Percentiles rank a stretch among this genome's conserved stretches.
These are phyloP conservation scores for Trinectes maculatus DNA, from an alignment of 2,113 vertebrate genomes.

Conservation along the genomic window DNA sequence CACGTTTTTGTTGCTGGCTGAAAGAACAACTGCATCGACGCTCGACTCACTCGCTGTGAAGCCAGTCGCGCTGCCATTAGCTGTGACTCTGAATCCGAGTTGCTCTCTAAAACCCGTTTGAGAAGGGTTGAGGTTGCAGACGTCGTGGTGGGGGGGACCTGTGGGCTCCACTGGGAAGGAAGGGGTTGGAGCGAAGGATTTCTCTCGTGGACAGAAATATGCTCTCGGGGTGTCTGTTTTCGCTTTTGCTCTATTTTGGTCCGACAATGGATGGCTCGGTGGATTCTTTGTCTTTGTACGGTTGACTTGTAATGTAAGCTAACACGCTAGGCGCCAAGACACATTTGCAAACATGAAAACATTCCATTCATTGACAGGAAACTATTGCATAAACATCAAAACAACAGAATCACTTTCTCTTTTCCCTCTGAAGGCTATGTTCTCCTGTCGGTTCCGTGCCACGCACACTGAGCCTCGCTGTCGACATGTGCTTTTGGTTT, in stretches of 20 bases:
- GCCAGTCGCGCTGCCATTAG: constrained; percentile 25
- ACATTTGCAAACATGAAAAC: constrained; percentile 28
- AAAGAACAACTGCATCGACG: constrained; percentile 8
- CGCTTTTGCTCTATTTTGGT: constrained; percentile 67
- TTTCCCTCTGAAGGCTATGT: background rate
- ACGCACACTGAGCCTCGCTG: constrained; percentile 27
- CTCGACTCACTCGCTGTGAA: constrained; percentile 27
- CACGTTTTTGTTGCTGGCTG: constrained; percentile 47
- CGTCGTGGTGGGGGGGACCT: constrained; percentile 7
- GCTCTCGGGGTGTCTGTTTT: constrained; percentile 53
- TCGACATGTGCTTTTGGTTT: constrained; percentile 67
- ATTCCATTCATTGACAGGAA: constrained; percentile 28
- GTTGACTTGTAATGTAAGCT: constrained; percentile 36
- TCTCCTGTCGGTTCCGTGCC: constrained; percentile 6
- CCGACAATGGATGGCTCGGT: constrained; percentile 44
- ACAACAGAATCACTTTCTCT: constrained; percentile 7
- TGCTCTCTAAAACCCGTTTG: constrained; percentile 50
- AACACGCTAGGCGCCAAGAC: constrained; percentile 31
- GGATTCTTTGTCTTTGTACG: constrained; percentile 44
- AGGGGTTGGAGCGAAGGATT: constrained; percentile 38
- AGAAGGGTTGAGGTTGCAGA: constrained; percentile 54
- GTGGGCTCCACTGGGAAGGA: constrained; percentile 38
- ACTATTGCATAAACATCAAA: constrained; percentile 27
- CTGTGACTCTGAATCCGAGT: constrained; percentile 42
- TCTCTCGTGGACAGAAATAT: constrained; percentile 60